phyloP scores from a whole-genome alignment of 2,888 invertebrate genomes.

The Cinara cedri region DNA sequence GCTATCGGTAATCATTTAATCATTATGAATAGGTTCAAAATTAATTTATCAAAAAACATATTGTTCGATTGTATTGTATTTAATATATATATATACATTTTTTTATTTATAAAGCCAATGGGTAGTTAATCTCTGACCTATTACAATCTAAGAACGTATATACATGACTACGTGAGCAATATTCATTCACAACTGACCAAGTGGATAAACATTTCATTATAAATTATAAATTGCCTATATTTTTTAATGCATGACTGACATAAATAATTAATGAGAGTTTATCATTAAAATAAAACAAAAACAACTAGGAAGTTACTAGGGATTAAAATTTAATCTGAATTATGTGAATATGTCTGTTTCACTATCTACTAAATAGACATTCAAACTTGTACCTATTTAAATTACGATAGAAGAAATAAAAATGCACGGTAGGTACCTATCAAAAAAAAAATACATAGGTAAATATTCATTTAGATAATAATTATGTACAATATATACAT shows the following conservation, averaged over 20 bases:
- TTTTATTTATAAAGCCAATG: too few species aligned
- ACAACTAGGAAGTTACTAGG: neutral
- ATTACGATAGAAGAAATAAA: slow-evolving; percentile 1
- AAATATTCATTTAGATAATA: neutral
- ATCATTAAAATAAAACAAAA: neutral
- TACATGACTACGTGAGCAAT: too few species aligned
- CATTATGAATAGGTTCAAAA: too few species aligned
- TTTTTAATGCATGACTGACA: neutral
- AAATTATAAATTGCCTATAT: slow-evolving; percentile 13
- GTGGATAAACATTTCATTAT: slow-evolving; percentile 1
- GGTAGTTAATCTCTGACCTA: slow-evolving; percentile 14
- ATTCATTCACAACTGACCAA: neutral
- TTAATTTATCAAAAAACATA: too few species aligned
- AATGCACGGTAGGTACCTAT: neutral
- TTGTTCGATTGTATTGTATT: too few species aligned
- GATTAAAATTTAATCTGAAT: neutral
- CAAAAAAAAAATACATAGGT: neutral
- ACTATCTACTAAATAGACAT: neutral
- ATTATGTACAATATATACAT: too few species aligned
- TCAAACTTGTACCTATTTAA: neutral
- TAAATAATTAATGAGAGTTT: neutral
- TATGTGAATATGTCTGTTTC: slow-evolving; percentile 2
- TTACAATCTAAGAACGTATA: neutral
- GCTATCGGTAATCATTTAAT: too few species aligned
- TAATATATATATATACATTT: too few species aligned